Evolutionary conservation across 2,113 vertebrate species (phyloP).

Genomic region (Tetrax tetrax): DNA sequence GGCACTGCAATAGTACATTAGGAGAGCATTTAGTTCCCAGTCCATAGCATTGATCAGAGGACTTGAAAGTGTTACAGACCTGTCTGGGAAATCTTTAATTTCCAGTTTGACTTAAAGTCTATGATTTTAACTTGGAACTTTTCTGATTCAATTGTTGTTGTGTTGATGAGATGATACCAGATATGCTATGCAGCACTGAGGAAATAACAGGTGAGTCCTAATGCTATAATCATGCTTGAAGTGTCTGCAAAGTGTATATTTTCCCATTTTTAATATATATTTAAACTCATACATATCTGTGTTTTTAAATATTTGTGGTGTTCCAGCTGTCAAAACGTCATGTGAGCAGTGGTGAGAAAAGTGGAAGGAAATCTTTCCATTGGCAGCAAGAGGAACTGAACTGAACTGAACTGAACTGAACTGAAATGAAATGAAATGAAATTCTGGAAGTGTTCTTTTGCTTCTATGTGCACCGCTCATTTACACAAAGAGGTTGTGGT

Average conservation of each 20-base stretch:
- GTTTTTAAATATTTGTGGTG: background rate
- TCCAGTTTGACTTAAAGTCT: background rate
- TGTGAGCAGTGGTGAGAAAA: background rate
- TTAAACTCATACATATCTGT: background rate
- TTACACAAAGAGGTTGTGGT: background rate
- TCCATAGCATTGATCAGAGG: background rate
- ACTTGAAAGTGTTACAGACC: background rate
- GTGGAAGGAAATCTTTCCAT: background rate
- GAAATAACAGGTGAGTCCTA: background rate
- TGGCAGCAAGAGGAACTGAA: background rate
- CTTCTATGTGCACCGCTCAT: background rate
- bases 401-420: background rate
- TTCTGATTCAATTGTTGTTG: background rate
- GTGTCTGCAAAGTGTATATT: background rate
- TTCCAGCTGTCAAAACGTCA: background rate
- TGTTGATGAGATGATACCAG: background rate
- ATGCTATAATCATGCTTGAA: background rate
- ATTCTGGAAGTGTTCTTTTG: background rate
- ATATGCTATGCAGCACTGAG: background rate
- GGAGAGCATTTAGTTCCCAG: background rate
- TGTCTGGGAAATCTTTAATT: background rate
- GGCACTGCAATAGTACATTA: background rate
- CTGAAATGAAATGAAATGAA: background rate
- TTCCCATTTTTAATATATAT: background rate
- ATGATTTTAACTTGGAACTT: background rate